A percentile compares a stretch with the other conserved stretches of the same genome.
These are phyloP conservation scores for Todiramphus saurophagus DNA, from an alignment of 2,113 vertebrate genomes.

Conservation along the genomic window DNA sequence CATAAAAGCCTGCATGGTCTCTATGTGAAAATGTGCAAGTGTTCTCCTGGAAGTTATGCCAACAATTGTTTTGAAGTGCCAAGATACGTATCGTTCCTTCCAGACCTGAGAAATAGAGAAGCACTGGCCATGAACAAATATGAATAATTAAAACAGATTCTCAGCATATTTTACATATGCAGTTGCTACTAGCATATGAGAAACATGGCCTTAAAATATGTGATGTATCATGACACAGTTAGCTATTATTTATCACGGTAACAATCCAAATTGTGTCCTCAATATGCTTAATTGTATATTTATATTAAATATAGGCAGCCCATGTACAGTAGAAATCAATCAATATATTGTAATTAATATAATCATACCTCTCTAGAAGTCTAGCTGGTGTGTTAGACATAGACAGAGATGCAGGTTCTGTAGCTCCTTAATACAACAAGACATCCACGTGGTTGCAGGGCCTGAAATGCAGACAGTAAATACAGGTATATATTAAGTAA, in stretches of 20 bases:
- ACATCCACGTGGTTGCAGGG: not conserved
- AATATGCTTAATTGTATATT: constrained; percentile 32
- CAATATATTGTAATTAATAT: constrained; percentile 61
- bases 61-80: not conserved
- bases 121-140: not conserved
- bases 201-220: not conserved
- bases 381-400: constrained; percentile 3
- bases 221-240: not conserved
- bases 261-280: constrained; percentile 14
- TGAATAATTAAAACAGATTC: constrained; percentile 32
- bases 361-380: constrained; percentile 32
- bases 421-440: not conserved
- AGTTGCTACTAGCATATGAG: not conserved
- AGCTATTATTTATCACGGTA: constrained; percentile 28
- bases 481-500: not conserved
- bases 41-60: not conserved
- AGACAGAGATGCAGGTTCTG: not conserved
- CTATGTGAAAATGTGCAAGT: not conserved
- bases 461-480: not conserved
- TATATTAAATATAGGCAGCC: constrained; percentile 29
- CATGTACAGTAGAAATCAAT: constrained; percentile 39
- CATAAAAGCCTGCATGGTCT: not conserved
- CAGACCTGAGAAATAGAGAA: not conserved
- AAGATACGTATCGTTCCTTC: not conserved
- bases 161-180: not conserved